phyloP scores from a whole-genome alignment of 2,113 vertebrate genomes.

The Microcebus ravelobensis region DNA sequence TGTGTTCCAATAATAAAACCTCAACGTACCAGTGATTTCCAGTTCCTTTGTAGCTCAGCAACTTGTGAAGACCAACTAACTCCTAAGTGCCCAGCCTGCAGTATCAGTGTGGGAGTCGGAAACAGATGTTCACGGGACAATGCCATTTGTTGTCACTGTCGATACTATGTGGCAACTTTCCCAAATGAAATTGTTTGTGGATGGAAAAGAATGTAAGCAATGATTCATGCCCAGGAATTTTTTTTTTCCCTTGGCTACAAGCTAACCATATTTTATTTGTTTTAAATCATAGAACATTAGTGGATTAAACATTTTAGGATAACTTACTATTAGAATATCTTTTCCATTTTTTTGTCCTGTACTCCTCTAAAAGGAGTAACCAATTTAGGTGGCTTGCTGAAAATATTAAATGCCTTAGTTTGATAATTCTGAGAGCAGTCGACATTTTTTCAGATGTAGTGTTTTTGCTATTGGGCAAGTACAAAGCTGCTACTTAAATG shows the following conservation, averaged over 20 bases:
- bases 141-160: conserved; percentile 88
- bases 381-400: background rate
- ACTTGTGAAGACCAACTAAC: conserved; percentile 80
- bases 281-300: conserved; percentile 64
- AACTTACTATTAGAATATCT: background rate
- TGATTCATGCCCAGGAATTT: conserved; percentile 84
- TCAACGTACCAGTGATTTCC: conserved; percentile 85
- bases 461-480: background rate
- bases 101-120: conserved; percentile 89
- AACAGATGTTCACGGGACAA: conserved; percentile 91
- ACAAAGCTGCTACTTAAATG: background rate
- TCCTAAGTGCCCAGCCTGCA: conserved; percentile 77
- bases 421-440: background rate
- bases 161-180: conserved; percentile 86
- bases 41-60: conserved; percentile 85
- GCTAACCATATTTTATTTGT: conserved; percentile 69
- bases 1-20: conserved; percentile 89
- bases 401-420: conserved; percentile 1
- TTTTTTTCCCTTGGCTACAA: conserved; percentile 53
- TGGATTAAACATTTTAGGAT: conserved; percentile 50
- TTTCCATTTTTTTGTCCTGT: background rate
- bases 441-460: background rate
- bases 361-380: background rate
- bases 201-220: conserved; percentile 86
- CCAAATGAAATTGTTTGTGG: conserved; percentile 86